Conservation (phyloP, 1,140 invertebrate genomes). For the Megathymus violae region DNA sequence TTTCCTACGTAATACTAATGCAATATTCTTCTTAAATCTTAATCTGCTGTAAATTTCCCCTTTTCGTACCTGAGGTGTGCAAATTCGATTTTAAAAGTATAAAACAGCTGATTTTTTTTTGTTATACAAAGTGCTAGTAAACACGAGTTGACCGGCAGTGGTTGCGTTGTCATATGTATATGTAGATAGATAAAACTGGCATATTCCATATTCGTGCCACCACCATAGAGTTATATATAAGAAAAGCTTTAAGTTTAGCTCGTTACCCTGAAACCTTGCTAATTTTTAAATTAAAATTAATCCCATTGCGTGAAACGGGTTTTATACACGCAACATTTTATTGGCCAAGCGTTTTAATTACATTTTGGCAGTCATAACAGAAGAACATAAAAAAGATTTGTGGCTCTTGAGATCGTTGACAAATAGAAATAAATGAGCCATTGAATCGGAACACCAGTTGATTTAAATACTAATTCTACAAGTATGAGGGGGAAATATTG, state of each 20-base stretch:
- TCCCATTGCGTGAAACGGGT: constrained; percentile 52
- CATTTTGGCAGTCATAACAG: constrained; percentile 39
- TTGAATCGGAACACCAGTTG: background rate
- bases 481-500: background rate
- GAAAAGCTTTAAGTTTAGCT: background rate
- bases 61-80: no score
- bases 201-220: no score
- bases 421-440: constrained; percentile 13
- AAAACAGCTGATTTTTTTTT: no score
- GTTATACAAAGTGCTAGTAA: no score
- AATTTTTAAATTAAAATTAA: constrained; percentile 12
- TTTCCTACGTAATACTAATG: no score
- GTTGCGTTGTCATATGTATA: no score
- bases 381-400: constrained; percentile 19
- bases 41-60: no score
- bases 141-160: no score
- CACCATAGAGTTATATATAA: background rate
- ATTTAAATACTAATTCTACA: constrained; percentile 5
- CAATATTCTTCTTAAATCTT: no score
- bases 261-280: background rate
- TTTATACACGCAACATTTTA: constrained; percentile 61
- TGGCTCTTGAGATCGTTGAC: constrained; percentile 3
- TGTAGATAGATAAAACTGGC: no score
- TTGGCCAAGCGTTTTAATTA: constrained; percentile 58
- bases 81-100: no score